Conservation (phyloP, 2,113 vertebrate species). For the Strigops habroptila region DNA sequence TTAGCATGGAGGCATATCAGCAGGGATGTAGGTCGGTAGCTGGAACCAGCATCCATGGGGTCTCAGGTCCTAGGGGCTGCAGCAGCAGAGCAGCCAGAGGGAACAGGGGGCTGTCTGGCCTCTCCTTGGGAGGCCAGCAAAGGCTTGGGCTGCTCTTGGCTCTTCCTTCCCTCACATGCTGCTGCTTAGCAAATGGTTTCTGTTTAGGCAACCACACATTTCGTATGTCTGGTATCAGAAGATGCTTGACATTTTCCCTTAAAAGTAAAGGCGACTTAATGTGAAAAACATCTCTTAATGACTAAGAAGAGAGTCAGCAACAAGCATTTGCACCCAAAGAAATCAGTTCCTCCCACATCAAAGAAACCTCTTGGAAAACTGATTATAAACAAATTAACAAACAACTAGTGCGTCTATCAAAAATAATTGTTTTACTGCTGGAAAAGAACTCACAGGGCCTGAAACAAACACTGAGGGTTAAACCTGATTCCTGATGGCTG, state of each 20-base stretch:
- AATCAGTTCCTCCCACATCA: conserved; percentile 42
- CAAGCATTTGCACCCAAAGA: conserved; percentile 8
- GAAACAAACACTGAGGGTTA: background rate
- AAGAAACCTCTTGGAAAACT: conserved; percentile 21
- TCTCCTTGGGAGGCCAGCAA: background rate
- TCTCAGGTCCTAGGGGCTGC: background rate
- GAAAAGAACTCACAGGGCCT: background rate
- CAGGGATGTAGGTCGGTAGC: background rate
- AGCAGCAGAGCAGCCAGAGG: background rate
- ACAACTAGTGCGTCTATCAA: background rate
- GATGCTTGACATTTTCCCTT: conserved; percentile 11
- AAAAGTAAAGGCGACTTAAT: conserved; percentile 13
- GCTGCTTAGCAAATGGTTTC: background rate
- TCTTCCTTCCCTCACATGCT: background rate
- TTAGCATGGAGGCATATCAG: background rate
- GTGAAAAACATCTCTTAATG: conserved; percentile 16
- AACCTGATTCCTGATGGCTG: background rate
- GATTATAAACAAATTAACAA: conserved; percentile 50
- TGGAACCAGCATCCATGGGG: background rate
- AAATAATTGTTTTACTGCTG: conserved; percentile 17
- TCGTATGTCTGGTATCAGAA: background rate
- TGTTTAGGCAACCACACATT: background rate
- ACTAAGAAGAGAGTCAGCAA: conserved; percentile 37
- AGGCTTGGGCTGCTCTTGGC: background rate
- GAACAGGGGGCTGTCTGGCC: background rate